phyloP scores from a whole-genome alignment of 2,797 vertebrate genomes.

The Paguma larvata region DNA sequence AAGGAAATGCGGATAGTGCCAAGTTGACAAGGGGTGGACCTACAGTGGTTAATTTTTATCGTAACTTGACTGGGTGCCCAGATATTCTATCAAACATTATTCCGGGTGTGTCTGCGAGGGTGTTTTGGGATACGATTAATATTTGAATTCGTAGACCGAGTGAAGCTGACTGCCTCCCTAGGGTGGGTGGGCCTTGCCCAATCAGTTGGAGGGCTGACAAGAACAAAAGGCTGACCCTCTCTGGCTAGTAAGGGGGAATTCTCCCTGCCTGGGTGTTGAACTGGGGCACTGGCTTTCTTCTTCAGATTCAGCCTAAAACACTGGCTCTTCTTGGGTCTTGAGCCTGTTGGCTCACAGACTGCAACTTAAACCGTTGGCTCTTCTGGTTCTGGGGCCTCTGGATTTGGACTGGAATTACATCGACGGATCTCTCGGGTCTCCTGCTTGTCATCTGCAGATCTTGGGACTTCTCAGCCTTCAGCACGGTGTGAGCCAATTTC shows the following conservation, averaged over 20 bases:
- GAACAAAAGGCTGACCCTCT: neutral
- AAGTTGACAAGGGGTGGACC: neutral
- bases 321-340: neutral
- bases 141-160: neutral
- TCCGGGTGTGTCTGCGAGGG: neutral
- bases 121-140: neutral
- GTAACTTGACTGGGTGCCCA: neutral
- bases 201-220: neutral
- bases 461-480: neutral
- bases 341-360: neutral
- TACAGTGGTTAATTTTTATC: neutral
- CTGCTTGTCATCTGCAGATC: neutral
- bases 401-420: neutral
- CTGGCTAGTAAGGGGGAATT: too few relatives aligned
- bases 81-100: neutral
- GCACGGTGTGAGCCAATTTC: neutral
- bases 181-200: neutral
- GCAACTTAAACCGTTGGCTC: neutral
- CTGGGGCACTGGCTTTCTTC: neutral
- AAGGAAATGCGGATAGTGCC: neutral
- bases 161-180: neutral
- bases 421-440: neutral
- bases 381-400: neutral
- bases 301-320: neutral
- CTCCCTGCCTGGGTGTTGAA: neutral